A percentile compares a stretch with the other conserved stretches of the same genome.
These are phyloP conservation scores for Plagodis pulveraria DNA, from an alignment of 2,888 invertebrate species.

Conservation along the genomic window DNA sequence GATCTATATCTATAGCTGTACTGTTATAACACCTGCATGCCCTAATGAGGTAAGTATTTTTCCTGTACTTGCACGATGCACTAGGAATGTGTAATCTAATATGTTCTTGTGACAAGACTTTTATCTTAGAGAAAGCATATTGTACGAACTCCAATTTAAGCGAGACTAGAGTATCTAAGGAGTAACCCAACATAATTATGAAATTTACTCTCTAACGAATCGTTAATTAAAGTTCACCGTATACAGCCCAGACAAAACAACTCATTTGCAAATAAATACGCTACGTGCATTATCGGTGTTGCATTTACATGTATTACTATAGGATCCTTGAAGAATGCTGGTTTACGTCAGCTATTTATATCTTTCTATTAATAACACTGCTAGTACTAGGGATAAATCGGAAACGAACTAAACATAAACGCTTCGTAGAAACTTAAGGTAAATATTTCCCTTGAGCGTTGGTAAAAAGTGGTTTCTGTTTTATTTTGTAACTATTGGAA, in stretches of 20 bases:
- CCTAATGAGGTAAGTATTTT: too few relatives aligned
- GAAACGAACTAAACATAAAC: constrained; percentile 9
- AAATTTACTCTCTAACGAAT: too few relatives aligned
- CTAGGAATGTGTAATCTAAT: too few relatives aligned
- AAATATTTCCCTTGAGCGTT: constrained; percentile 8
- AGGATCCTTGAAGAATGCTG: constrained; percentile 12
- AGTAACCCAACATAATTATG: too few relatives aligned
- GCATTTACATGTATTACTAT: constrained; percentile 40
- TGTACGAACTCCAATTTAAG: too few relatives aligned
- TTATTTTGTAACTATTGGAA: background rate
- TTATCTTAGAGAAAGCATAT: too few relatives aligned
- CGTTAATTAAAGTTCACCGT: constrained; percentile 4
- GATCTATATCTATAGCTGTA: too few relatives aligned
- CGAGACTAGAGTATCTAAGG: too few relatives aligned
- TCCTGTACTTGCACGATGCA: too few relatives aligned
- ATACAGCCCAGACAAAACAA: constrained; percentile 28
- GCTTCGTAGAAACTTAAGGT: constrained; percentile 9
- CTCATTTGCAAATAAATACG: constrained; percentile 42
- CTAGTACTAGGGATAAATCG: constrained; percentile 2
- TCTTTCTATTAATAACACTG: constrained; percentile 11
- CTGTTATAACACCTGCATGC: too few relatives aligned
- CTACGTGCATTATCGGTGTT: constrained; percentile 32
- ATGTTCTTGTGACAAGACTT: too few relatives aligned
- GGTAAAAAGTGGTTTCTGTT: background rate
- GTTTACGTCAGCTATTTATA: constrained; percentile 11